These are phyloP conservation scores for Dione juno DNA, from an alignment of 2,888 invertebrate genomes.

Conservation along the genomic window DNA sequence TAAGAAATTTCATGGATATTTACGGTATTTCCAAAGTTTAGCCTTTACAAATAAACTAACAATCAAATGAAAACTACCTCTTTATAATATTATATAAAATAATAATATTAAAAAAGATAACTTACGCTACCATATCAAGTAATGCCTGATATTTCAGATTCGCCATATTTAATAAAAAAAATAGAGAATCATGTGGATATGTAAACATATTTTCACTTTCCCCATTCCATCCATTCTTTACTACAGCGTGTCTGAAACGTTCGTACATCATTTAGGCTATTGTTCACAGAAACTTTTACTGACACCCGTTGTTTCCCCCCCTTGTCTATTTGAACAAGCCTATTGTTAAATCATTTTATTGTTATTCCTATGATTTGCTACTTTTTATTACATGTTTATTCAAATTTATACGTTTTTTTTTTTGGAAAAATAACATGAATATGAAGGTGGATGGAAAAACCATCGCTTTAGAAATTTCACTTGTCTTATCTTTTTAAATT, in stretches of 20 bases:
- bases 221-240: conserved; percentile 1
- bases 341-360: conserved; percentile 18
- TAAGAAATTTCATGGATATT: too few relatives aligned
- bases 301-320: conserved; percentile 16
- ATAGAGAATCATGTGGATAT: conserved; percentile 8
- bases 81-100: too few relatives aligned
- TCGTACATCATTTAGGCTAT: conserved; percentile 23
- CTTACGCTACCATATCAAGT: too few relatives aligned
- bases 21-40: too few relatives aligned
- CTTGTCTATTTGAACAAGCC: conserved; percentile 3
- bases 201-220: conserved; percentile 14
- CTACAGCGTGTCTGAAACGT: background rate
- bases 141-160: background rate
- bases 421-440: too few relatives aligned
- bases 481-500: too few relatives aligned
- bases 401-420: too few relatives aligned
- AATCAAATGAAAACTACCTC: too few relatives aligned
- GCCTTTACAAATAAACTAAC: too few relatives aligned
- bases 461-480: too few relatives aligned
- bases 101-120: too few relatives aligned
- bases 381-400: background rate
- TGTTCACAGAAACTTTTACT: conserved; percentile 20
- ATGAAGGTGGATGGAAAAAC: too few relatives aligned
- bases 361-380: background rate
- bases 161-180: background rate